A percentile compares a stretch with the other conserved stretches of the same genome.
Evolutionary conservation across 2,797 vertebrate genomes (phyloP).

Genomic region (Denticeps clupeoides): DNA sequence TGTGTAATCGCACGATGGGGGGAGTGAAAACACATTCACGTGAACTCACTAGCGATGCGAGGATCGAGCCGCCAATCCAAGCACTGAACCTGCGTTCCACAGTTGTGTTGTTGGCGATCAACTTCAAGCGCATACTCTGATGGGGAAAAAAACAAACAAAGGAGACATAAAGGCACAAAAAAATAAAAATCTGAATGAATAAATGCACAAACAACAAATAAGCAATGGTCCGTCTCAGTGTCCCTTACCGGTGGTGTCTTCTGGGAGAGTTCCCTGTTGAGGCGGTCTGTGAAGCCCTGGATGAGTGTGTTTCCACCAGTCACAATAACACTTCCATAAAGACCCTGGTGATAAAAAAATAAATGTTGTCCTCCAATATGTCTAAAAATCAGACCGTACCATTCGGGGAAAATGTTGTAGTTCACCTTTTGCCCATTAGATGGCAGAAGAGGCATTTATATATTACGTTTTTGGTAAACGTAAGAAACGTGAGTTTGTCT

Average conservation of each 20-base stretch:
- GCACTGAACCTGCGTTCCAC: slow-evolving; percentile 94
- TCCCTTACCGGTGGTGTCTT: slow-evolving; percentile 90
- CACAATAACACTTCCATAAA: slow-evolving; percentile 95
- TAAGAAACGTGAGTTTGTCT: too few relatives aligned
- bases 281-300: slow-evolving; percentile 91
- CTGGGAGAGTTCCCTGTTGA: slow-evolving; percentile 95
- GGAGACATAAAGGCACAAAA: background rate
- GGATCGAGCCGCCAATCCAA: slow-evolving; percentile 95
- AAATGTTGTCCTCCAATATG: too few relatives aligned
- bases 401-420: too few relatives aligned
- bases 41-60: slow-evolving; percentile 84
- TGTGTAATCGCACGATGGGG: too few relatives aligned
- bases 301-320: slow-evolving; percentile 94
- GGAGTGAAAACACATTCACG: too few relatives aligned
- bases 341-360: slow-evolving; percentile 57
- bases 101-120: slow-evolving; percentile 96
- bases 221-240: background rate
- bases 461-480: too few relatives aligned
- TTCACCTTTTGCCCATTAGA: too few relatives aligned
- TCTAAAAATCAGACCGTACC: too few relatives aligned
- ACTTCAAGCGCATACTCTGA: slow-evolving; percentile 94
- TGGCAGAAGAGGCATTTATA: too few relatives aligned
- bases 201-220: too few relatives aligned
- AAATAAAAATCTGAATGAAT: too few relatives aligned
- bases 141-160: slow-evolving; percentile 4